Base-by-base conservation (phyloP, 23 tunicate genomes). In the Halocynthia roretzi region DNA sequence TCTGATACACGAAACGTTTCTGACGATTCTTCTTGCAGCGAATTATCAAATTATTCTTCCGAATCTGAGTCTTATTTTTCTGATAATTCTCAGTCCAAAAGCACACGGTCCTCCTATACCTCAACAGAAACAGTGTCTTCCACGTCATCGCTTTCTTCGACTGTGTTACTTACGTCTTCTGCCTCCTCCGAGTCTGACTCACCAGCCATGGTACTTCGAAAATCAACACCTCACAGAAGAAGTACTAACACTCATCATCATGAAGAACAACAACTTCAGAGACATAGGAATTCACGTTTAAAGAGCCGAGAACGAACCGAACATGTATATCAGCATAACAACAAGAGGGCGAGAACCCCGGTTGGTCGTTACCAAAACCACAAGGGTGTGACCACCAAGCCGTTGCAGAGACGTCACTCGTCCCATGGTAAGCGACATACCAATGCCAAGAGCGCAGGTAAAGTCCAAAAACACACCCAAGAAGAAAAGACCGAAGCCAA, bases 41-140 rank as follows among this genome's bases (percentile, higher is more conserved):
- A 74, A 54, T 18, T 74, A 19, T 74, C 78, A 54, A 74, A 64
- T 54, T 74, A 62, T 54, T 54, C 78, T 19, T 74, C 78, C 9
- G 17, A n/a, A 67, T 12, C 71, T 2, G 40, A 40, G 15, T 12
- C 71, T 21, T 14, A 54, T 54, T 74, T 64, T 5, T 54, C 64
- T 56, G 44, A 31, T 31, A 31, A 31, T 31, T 31, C 44, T 31
- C 44, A 31, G 44, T 52, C 50, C 31, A 15, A n/a, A 52, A 74
- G 64, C 64, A 53, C 14, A 31, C 1, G 4, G 20, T 52, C 62
- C 6, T 52, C 56, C 56, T 53, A 22, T 54, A 6, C 78, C 10
- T 17, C 53, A 19, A 14, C 78, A n/a, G 78, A 54, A 53, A 54
- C 78, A 44, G 20, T 14, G 8, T 53, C 78, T 18, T 8, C 19